These are phyloP conservation scores for Acanthosepion lycidas DNA, from an alignment of 2,888 invertebrate genomes.

Conservation along the genomic window DNA sequence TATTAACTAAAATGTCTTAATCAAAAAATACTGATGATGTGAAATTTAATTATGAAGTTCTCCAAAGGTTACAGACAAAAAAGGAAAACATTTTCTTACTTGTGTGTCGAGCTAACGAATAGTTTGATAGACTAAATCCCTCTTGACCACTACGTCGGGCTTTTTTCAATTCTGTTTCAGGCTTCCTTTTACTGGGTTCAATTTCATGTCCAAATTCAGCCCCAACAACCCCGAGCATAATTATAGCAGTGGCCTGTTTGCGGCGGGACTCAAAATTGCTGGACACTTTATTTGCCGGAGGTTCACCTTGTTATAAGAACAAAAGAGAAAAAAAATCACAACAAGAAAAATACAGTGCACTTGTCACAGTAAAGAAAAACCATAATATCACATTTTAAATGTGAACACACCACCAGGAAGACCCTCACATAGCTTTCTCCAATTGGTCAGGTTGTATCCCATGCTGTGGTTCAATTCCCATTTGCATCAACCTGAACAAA, in stretches of 20 bases:
- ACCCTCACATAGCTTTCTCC: too few species aligned
- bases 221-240: slow-evolving; percentile 95
- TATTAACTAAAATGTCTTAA: not conserved
- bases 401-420: too few species aligned
- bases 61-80: not conserved
- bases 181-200: slow-evolving; percentile 75
- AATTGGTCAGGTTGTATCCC: too few species aligned
- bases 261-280: slow-evolving; percentile 76
- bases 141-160: slow-evolving; percentile 82
- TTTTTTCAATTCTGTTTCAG: slow-evolving; percentile 80
- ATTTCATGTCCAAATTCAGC: slow-evolving; percentile 99
- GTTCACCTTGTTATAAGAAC: slow-evolving; percentile 58
- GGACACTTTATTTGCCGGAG: slow-evolving; percentile 64
- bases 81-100: slow-evolving; percentile 77
- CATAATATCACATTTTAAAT: too few species aligned
- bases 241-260: slow-evolving; percentile 97
- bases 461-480: too few species aligned
- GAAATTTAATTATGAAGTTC: too few species aligned
- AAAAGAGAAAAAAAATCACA: not conserved
- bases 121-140: slow-evolving; percentile 86
- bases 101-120: slow-evolving; percentile 91
- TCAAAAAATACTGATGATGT: too few species aligned
- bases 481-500: too few species aligned
- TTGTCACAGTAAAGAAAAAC: not conserved
- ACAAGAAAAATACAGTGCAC: too few species aligned